A percentile compares a stretch with the other conserved stretches of the same genome.
phyloP scores from a whole-genome alignment of 2,797 vertebrate genomes.

The Sebastes diaconus region DNA sequence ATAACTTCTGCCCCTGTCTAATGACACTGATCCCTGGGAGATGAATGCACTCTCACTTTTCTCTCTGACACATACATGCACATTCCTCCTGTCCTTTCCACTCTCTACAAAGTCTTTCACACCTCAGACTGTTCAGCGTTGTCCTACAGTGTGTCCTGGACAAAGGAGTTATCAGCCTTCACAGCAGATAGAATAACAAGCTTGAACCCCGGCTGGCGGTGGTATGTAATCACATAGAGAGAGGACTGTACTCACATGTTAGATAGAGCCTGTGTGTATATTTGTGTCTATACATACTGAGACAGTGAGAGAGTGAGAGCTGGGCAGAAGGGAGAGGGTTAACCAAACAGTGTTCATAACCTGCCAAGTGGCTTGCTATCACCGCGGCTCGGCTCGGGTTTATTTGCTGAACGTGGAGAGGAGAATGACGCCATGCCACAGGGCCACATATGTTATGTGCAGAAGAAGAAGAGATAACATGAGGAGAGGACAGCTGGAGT shows the following conservation, averaged over 20 bases:
- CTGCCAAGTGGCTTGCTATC: not conserved
- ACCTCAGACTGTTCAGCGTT: not conserved
- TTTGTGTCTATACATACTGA: slow-evolving; percentile 15
- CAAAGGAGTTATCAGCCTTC: not conserved
- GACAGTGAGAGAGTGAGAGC: not conserved
- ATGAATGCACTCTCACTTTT: not conserved
- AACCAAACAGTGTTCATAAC: slow-evolving; percentile 30
- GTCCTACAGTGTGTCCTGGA: not conserved
- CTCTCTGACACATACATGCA: not conserved
- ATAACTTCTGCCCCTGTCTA: not conserved
- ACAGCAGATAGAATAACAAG: slow-evolving; percentile 11
- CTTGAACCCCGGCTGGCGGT: not conserved
- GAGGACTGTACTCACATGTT: not conserved
- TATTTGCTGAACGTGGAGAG: slow-evolving; percentile 25
- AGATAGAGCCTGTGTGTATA: slow-evolving; percentile 15
- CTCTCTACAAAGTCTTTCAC: not conserved
- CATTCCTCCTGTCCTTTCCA: not conserved
- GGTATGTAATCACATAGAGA: slow-evolving; percentile 23
- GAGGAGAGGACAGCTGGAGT: slow-evolving; percentile 33
- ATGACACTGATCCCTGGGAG: slow-evolving; percentile 21
- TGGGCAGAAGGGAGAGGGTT: not conserved
- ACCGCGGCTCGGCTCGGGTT: not conserved
- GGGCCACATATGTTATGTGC: not conserved
- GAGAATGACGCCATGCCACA: not conserved
- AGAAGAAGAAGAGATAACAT: slow-evolving; percentile 10